These are phyloP conservation scores for Rhodeus uyekii DNA, from an alignment of 2,797 vertebrate genomes.

Conservation along the genomic window DNA sequence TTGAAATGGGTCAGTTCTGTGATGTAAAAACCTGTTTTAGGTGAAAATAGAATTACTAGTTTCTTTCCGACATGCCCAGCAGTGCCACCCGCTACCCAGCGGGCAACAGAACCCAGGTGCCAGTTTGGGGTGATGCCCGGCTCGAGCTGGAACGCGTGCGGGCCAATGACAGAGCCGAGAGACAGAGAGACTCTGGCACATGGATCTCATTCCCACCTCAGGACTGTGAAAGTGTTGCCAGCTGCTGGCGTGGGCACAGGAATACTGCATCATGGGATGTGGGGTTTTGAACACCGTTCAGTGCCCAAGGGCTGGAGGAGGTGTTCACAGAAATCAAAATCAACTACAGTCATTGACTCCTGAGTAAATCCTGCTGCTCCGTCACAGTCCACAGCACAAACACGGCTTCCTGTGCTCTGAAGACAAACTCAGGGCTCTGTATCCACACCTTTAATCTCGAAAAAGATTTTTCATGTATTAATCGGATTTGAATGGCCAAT, in stretches of 20 bases:
- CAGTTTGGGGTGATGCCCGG: constrained; percentile 22
- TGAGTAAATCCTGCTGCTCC: background rate
- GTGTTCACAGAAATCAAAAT: constrained; percentile 27
- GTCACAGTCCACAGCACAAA: background rate
- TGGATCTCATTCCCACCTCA: constrained; percentile 65
- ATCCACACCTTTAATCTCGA: background rate
- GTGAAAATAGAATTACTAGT: background rate
- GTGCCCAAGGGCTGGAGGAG: constrained; percentile 21
- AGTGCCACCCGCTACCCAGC: background rate
- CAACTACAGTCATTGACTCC: constrained; percentile 49
- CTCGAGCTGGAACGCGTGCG: constrained; percentile 63
- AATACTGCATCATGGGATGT: constrained; percentile 41
- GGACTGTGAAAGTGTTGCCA: constrained; percentile 53
- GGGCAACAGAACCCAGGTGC: constrained; percentile 15
- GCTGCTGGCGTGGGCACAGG: constrained; percentile 62
- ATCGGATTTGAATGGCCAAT: no score
- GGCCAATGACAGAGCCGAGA: constrained; percentile 63
- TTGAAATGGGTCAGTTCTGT: background rate
- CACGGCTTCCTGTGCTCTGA: background rate
- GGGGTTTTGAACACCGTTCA: constrained; percentile 35
- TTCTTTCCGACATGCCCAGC: background rate
- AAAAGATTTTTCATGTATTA: no score
- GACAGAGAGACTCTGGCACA: constrained; percentile 72
- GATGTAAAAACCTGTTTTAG: background rate
- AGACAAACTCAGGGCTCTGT: background rate